Percentiles rank a stretch among this genome's conserved stretches.
phyloP scores from a whole-genome alignment of 2,888 invertebrate species.

The Harpalus rubripes region DNA sequence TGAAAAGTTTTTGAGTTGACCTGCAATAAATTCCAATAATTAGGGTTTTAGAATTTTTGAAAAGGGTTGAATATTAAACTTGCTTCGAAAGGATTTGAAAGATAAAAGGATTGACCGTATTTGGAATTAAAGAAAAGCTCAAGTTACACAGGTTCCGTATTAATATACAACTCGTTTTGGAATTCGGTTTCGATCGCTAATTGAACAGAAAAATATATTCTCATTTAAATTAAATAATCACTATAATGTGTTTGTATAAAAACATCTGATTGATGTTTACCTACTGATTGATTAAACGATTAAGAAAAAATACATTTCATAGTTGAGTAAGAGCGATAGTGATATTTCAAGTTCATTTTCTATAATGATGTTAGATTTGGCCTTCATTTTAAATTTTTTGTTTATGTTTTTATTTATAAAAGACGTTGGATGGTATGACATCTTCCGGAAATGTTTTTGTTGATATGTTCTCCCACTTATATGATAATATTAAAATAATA shows the following conservation, averaged over 20 bases:
- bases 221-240: constrained; percentile 10
- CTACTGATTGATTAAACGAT: constrained; percentile 9
- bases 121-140: constrained; percentile 14
- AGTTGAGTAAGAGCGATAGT: constrained; percentile 5
- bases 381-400: constrained; percentile 42
- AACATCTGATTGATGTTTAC: constrained; percentile 32
- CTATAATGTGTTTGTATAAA: constrained; percentile 18
- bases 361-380: constrained; percentile 24
- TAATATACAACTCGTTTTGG: background rate
- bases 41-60: background rate
- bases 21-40: background rate
- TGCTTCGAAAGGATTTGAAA: constrained; percentile 14
- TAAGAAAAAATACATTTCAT: constrained; percentile 10
- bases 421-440: constrained; percentile 19
- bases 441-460: constrained; percentile 46
- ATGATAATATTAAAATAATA: constrained; percentile 35
- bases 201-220: constrained; percentile 32
- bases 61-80: background rate
- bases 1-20: background rate
- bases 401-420: constrained; percentile 43
- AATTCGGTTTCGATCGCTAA: background rate
- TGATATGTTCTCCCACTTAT: constrained; percentile 28
- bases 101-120: background rate
- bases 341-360: constrained; percentile 45
- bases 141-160: background rate